A percentile compares a stretch with the other conserved stretches of the same genome.
Evolutionary conservation across 2,113 vertebrate species (phyloP).

Genomic region (Misgurnus anguillicaudatus): DNA sequence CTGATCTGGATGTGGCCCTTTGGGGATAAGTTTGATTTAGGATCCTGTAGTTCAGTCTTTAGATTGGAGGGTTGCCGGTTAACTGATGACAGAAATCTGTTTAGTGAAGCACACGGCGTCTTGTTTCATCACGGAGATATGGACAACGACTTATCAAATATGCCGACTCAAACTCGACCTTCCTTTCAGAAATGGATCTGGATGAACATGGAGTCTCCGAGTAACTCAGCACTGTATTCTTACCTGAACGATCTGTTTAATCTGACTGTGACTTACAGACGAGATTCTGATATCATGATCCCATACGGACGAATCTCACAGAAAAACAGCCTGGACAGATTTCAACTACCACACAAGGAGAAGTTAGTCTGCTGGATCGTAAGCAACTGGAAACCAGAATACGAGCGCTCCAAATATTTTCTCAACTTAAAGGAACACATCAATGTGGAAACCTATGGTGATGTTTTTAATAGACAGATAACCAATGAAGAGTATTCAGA

Average conservation of each 20-base stretch:
- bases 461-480: slow-evolving; percentile 73
- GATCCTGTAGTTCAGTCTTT: slow-evolving; percentile 66
- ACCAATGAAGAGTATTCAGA: slow-evolving; percentile 74
- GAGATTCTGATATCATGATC: slow-evolving; percentile 83
- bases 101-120: slow-evolving; percentile 79
- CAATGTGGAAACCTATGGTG: slow-evolving; percentile 77
- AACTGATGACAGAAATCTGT: slow-evolving; percentile 78
- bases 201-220: slow-evolving; percentile 87
- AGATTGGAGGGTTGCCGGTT: slow-evolving; percentile 79
- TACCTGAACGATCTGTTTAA: slow-evolving; percentile 81
- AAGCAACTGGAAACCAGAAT: slow-evolving; percentile 82
- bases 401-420: slow-evolving; percentile 81
- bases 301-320: slow-evolving; percentile 80
- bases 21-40: slow-evolving; percentile 73
- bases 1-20: slow-evolving; percentile 88
- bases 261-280: slow-evolving; percentile 81
- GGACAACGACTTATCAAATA: slow-evolving; percentile 72
- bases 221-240: slow-evolving; percentile 70
- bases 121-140: slow-evolving; percentile 85
- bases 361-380: slow-evolving; percentile 87
- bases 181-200: slow-evolving; percentile 89
- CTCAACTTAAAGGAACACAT: slow-evolving; percentile 80
- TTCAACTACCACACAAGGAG: slow-evolving; percentile 81
- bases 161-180: slow-evolving; percentile 78
- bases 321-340: slow-evolving; percentile 70